Conservation (phyloP, 1,140 invertebrate species). For the Tetragonula clypearis region DNA sequence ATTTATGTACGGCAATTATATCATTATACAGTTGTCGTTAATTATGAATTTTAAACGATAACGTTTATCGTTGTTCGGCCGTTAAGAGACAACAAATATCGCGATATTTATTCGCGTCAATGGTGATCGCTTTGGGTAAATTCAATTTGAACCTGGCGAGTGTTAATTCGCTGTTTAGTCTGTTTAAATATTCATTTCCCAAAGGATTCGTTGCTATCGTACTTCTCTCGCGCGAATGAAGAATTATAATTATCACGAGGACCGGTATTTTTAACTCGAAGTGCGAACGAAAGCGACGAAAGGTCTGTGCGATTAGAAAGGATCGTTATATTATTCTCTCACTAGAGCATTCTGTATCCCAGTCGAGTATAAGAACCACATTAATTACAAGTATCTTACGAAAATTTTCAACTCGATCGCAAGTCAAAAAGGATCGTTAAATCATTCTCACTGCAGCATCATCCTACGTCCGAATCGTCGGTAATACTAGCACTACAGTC, state of each 20-base stretch:
- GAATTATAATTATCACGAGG: not conserved
- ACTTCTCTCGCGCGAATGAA: not conserved
- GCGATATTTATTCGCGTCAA: too few species aligned
- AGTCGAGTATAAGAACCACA: not conserved
- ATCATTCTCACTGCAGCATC: not conserved
- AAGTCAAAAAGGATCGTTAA: not conserved
- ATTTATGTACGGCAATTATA: not conserved
- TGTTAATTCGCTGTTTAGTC: not conserved
- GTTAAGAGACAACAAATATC: not conserved
- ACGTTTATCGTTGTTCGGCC: not conserved
- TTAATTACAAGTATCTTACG: not conserved
- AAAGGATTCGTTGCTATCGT: not conserved
- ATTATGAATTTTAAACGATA: slow-evolving; percentile 23
- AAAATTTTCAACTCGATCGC: not conserved
- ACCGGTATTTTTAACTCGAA: too few species aligned
- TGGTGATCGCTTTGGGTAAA: not conserved
- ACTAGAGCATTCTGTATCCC: too few species aligned
- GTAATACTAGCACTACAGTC: not conserved
- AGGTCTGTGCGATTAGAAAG: too few species aligned
- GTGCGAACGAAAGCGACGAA: too few species aligned
- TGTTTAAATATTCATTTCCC: not conserved
- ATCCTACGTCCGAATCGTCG: not conserved
- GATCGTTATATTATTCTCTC: too few species aligned
- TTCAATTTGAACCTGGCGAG: not conserved
- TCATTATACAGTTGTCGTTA: not conserved